Base-by-base conservation (phyloP, 64 coral and sea anemone species). In the Cladopsammia gracilis region DNA sequence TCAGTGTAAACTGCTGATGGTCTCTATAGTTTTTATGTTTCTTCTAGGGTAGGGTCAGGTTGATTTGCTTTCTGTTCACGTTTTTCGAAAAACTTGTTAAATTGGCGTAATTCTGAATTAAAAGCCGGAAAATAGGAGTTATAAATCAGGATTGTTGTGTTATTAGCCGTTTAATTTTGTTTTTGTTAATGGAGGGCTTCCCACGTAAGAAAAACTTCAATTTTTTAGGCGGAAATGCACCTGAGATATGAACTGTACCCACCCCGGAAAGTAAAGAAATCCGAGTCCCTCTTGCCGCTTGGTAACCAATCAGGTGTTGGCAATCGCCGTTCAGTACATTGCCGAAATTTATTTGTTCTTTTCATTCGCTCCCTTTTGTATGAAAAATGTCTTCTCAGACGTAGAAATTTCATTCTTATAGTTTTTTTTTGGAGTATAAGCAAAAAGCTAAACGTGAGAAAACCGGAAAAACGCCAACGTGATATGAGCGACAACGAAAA, bases 401-500 rank as follows among this genome's bases (percentile, higher is more conserved):
- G 61, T 25, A 20, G 4, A 67, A 67, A 84, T 45, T 9, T 46
- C 47, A 5, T 45, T 72, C 24, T 19, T 7, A 47, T 6, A 84
- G 80, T 67, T 46, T 49, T 67, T 46, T 49, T n/a, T 4, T 0
- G 18, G 59, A 64, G 60, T n/a, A 45, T 24, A 10, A 5, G 19
- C 43, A 16, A 50, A 49, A 16, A 52, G 59, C 64, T 82, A 64
- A 9, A 79, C 13, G 6, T 34, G 10, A 14, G 43, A 12, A 4
- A 67, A 26, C 15, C 12, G 7, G 59, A 15, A 47, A 83, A 83
- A 44, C 16, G 57, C 78, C 13, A 3, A 5, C 25, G 3, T 82
- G 45, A 19, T 59, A 76, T 87, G 82, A 93, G 73, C 73, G 53
- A 79, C 91, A 86, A 84, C 58, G 90, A 92, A 64, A 83, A 73